Evolutionary conservation across 1,140 invertebrate species (phyloP).

Genomic region (Drosophila asahinai): DNA sequence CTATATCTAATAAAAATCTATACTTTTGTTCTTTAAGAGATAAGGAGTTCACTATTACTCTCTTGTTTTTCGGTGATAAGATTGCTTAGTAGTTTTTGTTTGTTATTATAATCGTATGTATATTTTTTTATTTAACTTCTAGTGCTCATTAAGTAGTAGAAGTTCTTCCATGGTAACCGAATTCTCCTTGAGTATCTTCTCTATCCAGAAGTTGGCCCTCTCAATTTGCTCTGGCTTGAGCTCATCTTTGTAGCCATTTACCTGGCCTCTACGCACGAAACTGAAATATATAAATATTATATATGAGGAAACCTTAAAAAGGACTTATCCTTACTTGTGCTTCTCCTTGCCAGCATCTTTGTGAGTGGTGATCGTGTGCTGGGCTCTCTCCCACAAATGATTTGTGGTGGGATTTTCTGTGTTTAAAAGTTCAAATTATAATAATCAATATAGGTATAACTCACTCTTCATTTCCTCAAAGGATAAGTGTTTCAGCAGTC

Average conservation of each 20-base stretch:
- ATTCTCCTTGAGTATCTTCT: slow-evolving; percentile 13
- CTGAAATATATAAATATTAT: slow-evolving; percentile 18
- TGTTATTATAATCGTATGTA: not conserved
- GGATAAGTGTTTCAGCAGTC: slow-evolving; percentile 65
- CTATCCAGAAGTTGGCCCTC: slow-evolving; percentile 31
- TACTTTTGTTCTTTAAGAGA: slow-evolving; percentile 1
- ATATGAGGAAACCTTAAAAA: not conserved
- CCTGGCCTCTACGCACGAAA: slow-evolving; percentile 61
- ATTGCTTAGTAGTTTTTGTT: not conserved
- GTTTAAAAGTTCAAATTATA: not conserved
- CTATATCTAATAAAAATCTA: no score
- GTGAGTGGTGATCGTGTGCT: not conserved
- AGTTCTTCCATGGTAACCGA: slow-evolving; percentile 50
- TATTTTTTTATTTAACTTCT: not conserved
- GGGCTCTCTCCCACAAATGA: slow-evolving; percentile 50
- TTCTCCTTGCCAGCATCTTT: slow-evolving; percentile 33
- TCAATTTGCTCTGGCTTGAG: slow-evolving; percentile 44
- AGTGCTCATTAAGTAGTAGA: slow-evolving; percentile 21
- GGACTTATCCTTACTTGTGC: slow-evolving; percentile 27
- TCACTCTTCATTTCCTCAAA: slow-evolving; percentile 79
- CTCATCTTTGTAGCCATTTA: slow-evolving; percentile 69
- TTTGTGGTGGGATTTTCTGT: slow-evolving; percentile 67
- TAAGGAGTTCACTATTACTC: not conserved
- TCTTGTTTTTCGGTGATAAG: not conserved
- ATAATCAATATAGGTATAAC: not conserved